Base-by-base conservation (phyloP, 2,888 invertebrate genomes). In the Drosophila kokeensis region DNA sequence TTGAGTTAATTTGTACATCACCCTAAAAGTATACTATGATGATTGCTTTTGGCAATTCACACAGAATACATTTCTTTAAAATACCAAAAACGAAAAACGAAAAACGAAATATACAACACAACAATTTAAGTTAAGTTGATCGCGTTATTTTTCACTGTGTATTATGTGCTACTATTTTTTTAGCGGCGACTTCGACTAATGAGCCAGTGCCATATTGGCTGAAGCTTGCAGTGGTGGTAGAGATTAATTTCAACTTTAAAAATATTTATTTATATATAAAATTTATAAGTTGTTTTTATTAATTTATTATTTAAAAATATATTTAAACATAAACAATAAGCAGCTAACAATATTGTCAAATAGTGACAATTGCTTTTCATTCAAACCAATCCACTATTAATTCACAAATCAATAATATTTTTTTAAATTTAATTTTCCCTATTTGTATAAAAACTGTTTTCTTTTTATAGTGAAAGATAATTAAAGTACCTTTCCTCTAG, bases 1-100 rank as follows among this genome's bases (percentile, higher is more conserved):
- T 5, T 10, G 0, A 10, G 5, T 21, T 21, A 13, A 8, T n/a
- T 29, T 29, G 0, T 15, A 2, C 0, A 0, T 3, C 49, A 6
- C 3, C 38, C 40, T 15, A 40, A 57, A 29, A 57, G 40, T 57
- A 57, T 57, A 29, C 40, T 6, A 5, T 15, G 10, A 2, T 15
- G 0, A 13, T 15, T 29, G n/a, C 3, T n/a, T 29, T 15, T 2
- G 13, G 4, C 2, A 21, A 7, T 45, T 6, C n/a, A 29, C 27
- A 15, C 4, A 15, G 13, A 13, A 21, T 45, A 7, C 15, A 15
- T 4, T 24, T 15, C 4, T 24, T 4, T 27, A 40, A 42, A 40
- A 7, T 13, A 29, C n/a, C 7, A 15, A 29, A n/a, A 40, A 1
- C 10, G 1, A n/a, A 21, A n/a, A 40, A 1, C 10, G 1, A n/a